Conservation (phyloP, 2,797 vertebrate genomes). For the Alosa sapidissima region DNA sequence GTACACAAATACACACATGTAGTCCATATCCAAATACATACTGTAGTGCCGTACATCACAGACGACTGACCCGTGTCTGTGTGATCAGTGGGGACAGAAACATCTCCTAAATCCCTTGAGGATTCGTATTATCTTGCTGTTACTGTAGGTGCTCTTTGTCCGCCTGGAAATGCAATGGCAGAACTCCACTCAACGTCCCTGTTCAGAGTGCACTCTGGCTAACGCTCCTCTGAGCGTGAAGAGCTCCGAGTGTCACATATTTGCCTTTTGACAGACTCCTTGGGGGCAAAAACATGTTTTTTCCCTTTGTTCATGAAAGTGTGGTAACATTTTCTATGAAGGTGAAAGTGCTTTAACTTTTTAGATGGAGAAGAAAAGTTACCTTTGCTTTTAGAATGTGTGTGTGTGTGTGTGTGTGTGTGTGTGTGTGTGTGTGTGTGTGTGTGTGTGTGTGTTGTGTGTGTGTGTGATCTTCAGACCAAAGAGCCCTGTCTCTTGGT, state of each 20-base stretch:
- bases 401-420: background rate
- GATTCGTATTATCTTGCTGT: too few species aligned
- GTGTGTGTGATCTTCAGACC: background rate
- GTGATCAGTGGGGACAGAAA: too few species aligned
- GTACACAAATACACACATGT: too few species aligned
- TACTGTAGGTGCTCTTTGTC: too few species aligned
- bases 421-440: constrained; percentile 26
- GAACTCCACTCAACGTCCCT: background rate
- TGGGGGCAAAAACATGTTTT: background rate
- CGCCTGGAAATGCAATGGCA: background rate
- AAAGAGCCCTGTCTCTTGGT: too few species aligned
- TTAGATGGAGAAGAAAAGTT: background rate
- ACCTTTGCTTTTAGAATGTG: background rate
- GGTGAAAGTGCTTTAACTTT: background rate
- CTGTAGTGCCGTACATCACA: too few species aligned
- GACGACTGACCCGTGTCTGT: too few species aligned
- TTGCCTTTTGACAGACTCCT: background rate
- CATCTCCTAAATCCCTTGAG: too few species aligned
- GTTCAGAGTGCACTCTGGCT: background rate
- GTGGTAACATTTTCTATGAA: too few species aligned
- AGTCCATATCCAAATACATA: too few species aligned
- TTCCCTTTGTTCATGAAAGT: background rate
- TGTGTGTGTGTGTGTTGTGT: constrained; percentile 5
- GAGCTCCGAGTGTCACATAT: background rate
- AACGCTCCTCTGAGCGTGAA: background rate